A percentile compares a stretch with the other conserved stretches of the same genome.
Evolutionary conservation across 2,888 invertebrate species (phyloP).

Genomic region (Embidobia sp.): DNA sequence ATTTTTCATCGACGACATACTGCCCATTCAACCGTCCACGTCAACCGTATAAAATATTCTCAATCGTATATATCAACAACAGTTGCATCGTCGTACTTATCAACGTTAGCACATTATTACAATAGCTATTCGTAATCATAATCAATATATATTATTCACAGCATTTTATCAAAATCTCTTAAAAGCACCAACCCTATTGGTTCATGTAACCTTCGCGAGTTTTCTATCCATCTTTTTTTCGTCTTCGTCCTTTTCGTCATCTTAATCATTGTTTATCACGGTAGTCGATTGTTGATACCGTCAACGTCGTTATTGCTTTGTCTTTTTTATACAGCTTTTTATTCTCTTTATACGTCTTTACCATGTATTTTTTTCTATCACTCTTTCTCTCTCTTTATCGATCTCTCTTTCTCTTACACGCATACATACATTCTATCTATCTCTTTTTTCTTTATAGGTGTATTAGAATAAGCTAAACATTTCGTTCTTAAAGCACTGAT

Average conservation of each 20-base stretch:
- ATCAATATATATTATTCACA: slow-evolving; percentile 82
- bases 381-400: slow-evolving; percentile 4
- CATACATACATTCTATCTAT: slow-evolving; percentile 38
- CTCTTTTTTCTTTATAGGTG: slow-evolving; percentile 20
- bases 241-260: slow-evolving; percentile 42
- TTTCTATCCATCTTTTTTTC: slow-evolving; percentile 49
- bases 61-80: slow-evolving; percentile 80
- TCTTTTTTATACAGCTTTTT: slow-evolving; percentile 53
- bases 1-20: too few species aligned
- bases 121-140: slow-evolving; percentile 79
- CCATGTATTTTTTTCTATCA: slow-evolving; percentile 31
- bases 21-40: slow-evolving; percentile 67
- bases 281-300: slow-evolving; percentile 54
- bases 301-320: slow-evolving; percentile 63
- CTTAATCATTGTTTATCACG: slow-evolving; percentile 44
- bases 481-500: slow-evolving; percentile 81
- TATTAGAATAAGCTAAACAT: slow-evolving; percentile 77
- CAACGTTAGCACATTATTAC: slow-evolving; percentile 81
- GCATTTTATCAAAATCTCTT: slow-evolving; percentile 82
- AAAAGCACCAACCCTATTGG: slow-evolving; percentile 79
- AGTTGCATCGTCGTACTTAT: slow-evolving; percentile 81
- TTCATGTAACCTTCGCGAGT: slow-evolving; percentile 63
- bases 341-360: too few species aligned
- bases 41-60: slow-evolving; percentile 82
- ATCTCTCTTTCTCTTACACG: slow-evolving; percentile 9